Conservation (phyloP, 1,140 invertebrate genomes). For the Cotesia vestalis region DNA sequence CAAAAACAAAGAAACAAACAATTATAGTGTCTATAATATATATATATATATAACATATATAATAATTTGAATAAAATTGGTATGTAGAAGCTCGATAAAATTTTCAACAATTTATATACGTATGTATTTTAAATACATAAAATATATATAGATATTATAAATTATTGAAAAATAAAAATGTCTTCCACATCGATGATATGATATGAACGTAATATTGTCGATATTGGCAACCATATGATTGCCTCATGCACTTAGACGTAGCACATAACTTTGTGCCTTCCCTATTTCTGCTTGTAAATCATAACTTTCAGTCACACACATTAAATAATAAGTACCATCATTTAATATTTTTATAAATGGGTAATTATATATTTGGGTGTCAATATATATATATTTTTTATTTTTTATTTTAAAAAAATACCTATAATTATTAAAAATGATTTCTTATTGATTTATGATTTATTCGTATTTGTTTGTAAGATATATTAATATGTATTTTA, state of each 20-base stretch:
- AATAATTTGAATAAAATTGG: slow-evolving; percentile 24
- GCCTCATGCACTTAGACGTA: slow-evolving; percentile 48
- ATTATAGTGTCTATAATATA: slow-evolving; percentile 35
- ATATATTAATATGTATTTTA: too few species aligned
- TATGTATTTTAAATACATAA: slow-evolving; percentile 5
- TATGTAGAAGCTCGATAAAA: slow-evolving; percentile 10
- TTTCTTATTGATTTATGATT: too few species aligned
- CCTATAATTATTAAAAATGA: too few species aligned
- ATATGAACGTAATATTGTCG: slow-evolving; percentile 19
- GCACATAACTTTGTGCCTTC: slow-evolving; percentile 56
- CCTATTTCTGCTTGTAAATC: slow-evolving; percentile 53
- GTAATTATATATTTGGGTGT: too few species aligned
- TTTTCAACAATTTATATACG: not conserved
- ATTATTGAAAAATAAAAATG: slow-evolving; percentile 35
- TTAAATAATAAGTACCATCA: slow-evolving; percentile 8
- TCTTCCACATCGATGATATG: slow-evolving; percentile 40
- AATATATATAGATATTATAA: slow-evolving; percentile 34
- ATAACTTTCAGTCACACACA: slow-evolving; percentile 44
- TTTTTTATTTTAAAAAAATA: too few species aligned
- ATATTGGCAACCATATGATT: slow-evolving; percentile 32
- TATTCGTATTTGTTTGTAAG: too few species aligned
- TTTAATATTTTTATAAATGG: slow-evolving; percentile 47
- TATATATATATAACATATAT: slow-evolving; percentile 35
- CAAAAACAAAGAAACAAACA: slow-evolving; percentile 28
- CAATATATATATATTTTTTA: too few species aligned